A percentile compares a stretch with the other conserved stretches of the same genome.
phyloP scores from a whole-genome alignment of 2,113 vertebrate genomes.

The Micronycteris hirsuta region DNA sequence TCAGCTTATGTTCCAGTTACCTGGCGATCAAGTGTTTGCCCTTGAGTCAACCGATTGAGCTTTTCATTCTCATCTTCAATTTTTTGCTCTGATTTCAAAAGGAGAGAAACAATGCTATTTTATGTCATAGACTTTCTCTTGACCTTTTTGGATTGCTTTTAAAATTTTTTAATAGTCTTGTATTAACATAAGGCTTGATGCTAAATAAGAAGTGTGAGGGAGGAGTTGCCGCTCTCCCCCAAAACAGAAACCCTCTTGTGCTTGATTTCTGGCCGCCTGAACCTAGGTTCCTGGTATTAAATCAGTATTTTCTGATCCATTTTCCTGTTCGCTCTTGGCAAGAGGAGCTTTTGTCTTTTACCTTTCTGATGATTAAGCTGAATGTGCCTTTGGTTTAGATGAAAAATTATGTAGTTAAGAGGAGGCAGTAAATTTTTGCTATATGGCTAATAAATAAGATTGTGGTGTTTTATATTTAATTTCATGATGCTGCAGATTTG shows the following conservation, averaged over 20 bases:
- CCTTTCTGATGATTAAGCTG: conserved; percentile 54
- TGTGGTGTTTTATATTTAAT: conserved; percentile 24
- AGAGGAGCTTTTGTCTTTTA: conserved; percentile 8
- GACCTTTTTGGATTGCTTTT: not conserved
- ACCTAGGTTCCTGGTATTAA: not conserved
- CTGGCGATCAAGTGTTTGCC: not conserved
- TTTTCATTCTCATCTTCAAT: not conserved
- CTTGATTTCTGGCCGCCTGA: not conserved
- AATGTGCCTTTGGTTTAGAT: conserved; percentile 41
- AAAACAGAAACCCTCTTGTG: not conserved
- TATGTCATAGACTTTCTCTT: not conserved
- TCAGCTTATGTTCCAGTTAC: not conserved
- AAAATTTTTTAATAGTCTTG: not conserved
- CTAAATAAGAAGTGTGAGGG: not conserved
- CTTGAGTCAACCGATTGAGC: not conserved
- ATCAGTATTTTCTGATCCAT: conserved; percentile 38
- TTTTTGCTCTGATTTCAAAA: conserved; percentile 32
- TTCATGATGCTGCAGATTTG: conserved; percentile 40
- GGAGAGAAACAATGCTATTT: not conserved
- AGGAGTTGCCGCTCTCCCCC: not conserved
- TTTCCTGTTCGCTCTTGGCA: conserved; percentile 47
- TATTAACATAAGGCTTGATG: not conserved
- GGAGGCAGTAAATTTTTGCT: conserved; percentile 2
- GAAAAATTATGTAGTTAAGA: conserved; percentile 26
- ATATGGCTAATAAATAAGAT: conserved; percentile 32